Percentiles rank a stretch among this genome's conserved stretches.
phyloP scores from a whole-genome alignment of 2,888 invertebrate species.

The Cerastis rubricosa region DNA sequence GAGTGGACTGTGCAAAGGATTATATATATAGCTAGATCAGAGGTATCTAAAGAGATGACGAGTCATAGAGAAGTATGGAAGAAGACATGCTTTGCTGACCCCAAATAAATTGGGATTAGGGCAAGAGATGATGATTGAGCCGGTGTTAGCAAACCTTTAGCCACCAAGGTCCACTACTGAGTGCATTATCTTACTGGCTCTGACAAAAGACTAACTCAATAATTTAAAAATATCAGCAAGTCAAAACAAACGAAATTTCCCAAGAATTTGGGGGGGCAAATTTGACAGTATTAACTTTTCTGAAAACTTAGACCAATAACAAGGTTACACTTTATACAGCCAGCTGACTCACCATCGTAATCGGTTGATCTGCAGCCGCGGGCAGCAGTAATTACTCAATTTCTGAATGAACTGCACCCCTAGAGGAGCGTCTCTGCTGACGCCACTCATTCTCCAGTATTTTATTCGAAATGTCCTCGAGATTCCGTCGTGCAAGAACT shows the following conservation, averaged over 20 bases:
- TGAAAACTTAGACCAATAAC: background rate
- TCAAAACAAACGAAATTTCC: background rate
- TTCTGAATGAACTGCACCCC: slow-evolving; percentile 92
- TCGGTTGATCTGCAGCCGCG: slow-evolving; percentile 91
- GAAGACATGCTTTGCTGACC: background rate
- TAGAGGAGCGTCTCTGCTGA: slow-evolving; percentile 91
- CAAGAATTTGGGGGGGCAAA: too few species aligned
- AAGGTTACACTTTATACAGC: slow-evolving; percentile 33
- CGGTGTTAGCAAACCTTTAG: background rate
- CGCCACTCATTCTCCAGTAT: slow-evolving; percentile 88
- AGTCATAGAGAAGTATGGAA: background rate
- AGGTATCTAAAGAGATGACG: background rate
- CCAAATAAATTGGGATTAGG: background rate
- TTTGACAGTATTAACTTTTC: background rate
- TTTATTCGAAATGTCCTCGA: slow-evolving; percentile 70
- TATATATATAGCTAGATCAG: background rate
- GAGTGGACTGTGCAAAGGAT: background rate
- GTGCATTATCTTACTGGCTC: background rate
- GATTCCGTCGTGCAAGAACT: slow-evolving; percentile 63
- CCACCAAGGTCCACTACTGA: background rate
- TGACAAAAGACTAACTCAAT: too few species aligned
- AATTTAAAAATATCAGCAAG: background rate
- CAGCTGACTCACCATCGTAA: slow-evolving; percentile 91
- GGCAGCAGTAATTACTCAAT: slow-evolving; percentile 89
- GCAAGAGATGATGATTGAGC: background rate